Evolutionary conservation across 1,140 invertebrate genomes (phyloP).

Genomic region (Maniola jurtina): DNA sequence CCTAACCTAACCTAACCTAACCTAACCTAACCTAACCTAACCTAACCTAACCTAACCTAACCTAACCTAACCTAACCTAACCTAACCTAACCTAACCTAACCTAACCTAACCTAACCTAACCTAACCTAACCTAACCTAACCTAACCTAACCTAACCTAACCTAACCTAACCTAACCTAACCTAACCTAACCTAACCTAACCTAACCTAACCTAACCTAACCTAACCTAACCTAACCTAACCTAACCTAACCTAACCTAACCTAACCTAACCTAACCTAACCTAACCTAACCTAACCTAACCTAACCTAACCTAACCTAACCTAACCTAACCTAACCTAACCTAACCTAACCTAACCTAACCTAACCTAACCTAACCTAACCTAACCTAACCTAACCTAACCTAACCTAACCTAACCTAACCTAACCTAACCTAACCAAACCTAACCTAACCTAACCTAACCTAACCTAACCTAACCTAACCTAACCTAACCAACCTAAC

Average conservation of each 20-base stretch:
- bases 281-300: conserved; percentile 19
- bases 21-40: conserved; percentile 21
- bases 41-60: conserved; percentile 21
- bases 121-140: conserved; percentile 23
- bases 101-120: conserved; percentile 23
- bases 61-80: conserved; percentile 20
- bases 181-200: conserved; percentile 1
- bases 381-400: conserved; percentile 21
- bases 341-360: conserved; percentile 21
- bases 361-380: conserved; percentile 21
- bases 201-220: conserved; percentile 7
- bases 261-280: conserved; percentile 21
- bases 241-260: conserved; percentile 21
- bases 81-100: neutral
- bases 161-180: conserved; percentile 19
- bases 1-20: conserved; percentile 21
- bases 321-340: conserved; percentile 21
- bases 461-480: conserved; percentile 20
- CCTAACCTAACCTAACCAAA: conserved; percentile 20
- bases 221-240: conserved; percentile 21
- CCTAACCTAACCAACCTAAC: conserved; percentile 23
- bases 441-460: conserved; percentile 6
- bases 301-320: conserved; percentile 18
- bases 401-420: conserved; percentile 21
- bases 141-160: conserved; percentile 23